Evolutionary conservation across 2,888 invertebrate species (phyloP).

Genomic region (Dicranocentrus wangi): DNA sequence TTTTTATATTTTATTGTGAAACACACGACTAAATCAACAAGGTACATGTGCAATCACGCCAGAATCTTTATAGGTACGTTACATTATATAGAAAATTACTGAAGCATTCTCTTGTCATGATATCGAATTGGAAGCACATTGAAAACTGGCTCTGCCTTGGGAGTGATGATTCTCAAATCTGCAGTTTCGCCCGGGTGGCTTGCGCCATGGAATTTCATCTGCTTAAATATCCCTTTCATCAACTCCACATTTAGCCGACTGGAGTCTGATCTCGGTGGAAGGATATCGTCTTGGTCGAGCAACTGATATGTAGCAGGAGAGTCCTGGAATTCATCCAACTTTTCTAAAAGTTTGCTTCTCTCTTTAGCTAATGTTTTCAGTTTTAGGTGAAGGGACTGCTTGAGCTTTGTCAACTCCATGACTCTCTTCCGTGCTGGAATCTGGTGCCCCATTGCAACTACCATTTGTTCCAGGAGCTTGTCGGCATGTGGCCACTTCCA

Average conservation of each 20-base stretch:
- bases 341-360: conserved; percentile 16
- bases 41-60: background rate
- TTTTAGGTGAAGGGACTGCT: conserved; percentile 9
- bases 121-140: conserved; percentile 8
- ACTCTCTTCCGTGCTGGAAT: conserved; percentile 19
- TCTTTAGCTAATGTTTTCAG: conserved; percentile 13
- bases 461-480: conserved; percentile 32
- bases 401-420: conserved; percentile 18
- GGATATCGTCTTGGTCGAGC: conserved; percentile 47
- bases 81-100: background rate
- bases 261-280: conserved; percentile 32
- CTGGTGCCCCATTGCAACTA: conserved; percentile 41
- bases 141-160: background rate
- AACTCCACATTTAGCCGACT: conserved; percentile 19
- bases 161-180: background rate
- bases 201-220: conserved; percentile 3
- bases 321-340: conserved; percentile 27
- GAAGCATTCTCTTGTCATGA: conserved; percentile 41
- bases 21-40: background rate
- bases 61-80: too few relatives aligned
- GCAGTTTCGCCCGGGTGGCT: background rate
- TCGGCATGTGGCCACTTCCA: conserved; percentile 34
- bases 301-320: conserved; percentile 28
- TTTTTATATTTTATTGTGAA: background rate
- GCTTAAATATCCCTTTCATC: conserved; percentile 15